A percentile compares a stretch with the other conserved stretches of the same genome.
Conservation (phyloP, 2,888 invertebrate genomes). For the Sinhomidia bicolor region DNA sequence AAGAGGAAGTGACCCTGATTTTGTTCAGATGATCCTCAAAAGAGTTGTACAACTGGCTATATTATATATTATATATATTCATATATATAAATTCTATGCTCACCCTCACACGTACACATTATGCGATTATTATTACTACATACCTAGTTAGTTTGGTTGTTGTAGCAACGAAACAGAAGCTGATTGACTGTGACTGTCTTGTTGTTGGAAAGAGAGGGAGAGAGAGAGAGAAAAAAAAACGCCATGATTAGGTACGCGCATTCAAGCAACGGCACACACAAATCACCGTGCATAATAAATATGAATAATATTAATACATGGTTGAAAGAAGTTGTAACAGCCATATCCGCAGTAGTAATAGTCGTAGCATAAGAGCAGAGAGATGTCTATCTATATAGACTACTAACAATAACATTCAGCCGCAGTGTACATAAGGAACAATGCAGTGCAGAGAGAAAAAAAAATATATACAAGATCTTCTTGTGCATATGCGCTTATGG, state of each 20-base stretch:
- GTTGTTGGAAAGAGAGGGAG: neutral
- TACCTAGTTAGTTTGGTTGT: constrained; percentile 31
- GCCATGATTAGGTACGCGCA: constrained; percentile 1
- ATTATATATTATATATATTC: neutral
- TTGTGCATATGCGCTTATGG: constrained; percentile 1
- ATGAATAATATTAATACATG: neutral
- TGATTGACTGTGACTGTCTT: neutral
- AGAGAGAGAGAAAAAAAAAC: neutral
- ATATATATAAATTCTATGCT: neutral
- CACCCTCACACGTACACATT: neutral
- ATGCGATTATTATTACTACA: constrained; percentile 19
- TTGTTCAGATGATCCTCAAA: constrained; percentile 71
- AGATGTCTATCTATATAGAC: no score
- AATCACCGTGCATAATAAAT: neutral
- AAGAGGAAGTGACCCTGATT: constrained; percentile 80
- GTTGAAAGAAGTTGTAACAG: constrained; percentile 7
- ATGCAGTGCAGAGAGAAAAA: no score
- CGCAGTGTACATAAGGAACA: constrained; percentile 13
- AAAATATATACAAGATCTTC: neutral
- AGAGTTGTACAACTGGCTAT: constrained; percentile 26
- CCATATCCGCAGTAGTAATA: constrained; percentile 12
- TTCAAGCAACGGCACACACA: neutral
- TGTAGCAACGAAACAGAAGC: neutral
- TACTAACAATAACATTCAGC: no score
- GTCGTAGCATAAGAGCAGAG: neutral